Evolutionary conservation across 1,140 invertebrate genomes (phyloP).

Genomic region (Drosophila repletoides): DNA sequence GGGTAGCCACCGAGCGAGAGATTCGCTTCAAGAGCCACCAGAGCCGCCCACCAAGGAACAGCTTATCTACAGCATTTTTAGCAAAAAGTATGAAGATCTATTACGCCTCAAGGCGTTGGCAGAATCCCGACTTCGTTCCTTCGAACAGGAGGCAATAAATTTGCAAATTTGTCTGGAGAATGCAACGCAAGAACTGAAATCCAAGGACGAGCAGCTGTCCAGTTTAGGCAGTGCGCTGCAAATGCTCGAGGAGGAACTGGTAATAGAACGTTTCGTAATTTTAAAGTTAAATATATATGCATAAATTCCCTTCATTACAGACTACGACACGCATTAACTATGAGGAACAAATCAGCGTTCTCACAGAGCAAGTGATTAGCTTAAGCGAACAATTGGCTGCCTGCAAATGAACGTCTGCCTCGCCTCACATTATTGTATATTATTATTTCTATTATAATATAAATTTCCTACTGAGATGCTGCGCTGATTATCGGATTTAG

Average conservation of each 20-base stretch:
- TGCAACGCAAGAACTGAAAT: slow-evolving; percentile 74
- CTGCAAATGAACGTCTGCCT: slow-evolving; percentile 57
- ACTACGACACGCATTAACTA: slow-evolving; percentile 91
- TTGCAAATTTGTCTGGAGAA: slow-evolving; percentile 79
- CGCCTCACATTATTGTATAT: slow-evolving; percentile 55
- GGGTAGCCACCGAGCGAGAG: slow-evolving; percentile 42
- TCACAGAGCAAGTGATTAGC: slow-evolving; percentile 95
- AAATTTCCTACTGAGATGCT: too few species aligned
- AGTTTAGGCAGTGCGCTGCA: slow-evolving; percentile 83
- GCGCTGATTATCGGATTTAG: slow-evolving; percentile 4
- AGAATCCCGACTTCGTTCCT: slow-evolving; percentile 68
- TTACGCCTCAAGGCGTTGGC: slow-evolving; percentile 65
- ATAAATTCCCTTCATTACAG: slow-evolving; percentile 50
- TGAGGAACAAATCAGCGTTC: slow-evolving; percentile 93
- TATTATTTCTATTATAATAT: slow-evolving; percentile 46
- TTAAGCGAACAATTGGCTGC: slow-evolving; percentile 92
- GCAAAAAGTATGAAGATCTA: slow-evolving; percentile 76
- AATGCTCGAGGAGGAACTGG: slow-evolving; percentile 84
- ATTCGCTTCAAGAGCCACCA: slow-evolving; percentile 54
- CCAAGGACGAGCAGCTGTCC: slow-evolving; percentile 83
- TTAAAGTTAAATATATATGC: too few species aligned
- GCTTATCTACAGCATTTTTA: slow-evolving; percentile 70
- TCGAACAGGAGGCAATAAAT: slow-evolving; percentile 63
- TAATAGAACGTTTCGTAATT: too few species aligned
- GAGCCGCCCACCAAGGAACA: slow-evolving; percentile 68